Conservation (phyloP, 2,113 vertebrate species). For the Vulpes ferrilata region DNA sequence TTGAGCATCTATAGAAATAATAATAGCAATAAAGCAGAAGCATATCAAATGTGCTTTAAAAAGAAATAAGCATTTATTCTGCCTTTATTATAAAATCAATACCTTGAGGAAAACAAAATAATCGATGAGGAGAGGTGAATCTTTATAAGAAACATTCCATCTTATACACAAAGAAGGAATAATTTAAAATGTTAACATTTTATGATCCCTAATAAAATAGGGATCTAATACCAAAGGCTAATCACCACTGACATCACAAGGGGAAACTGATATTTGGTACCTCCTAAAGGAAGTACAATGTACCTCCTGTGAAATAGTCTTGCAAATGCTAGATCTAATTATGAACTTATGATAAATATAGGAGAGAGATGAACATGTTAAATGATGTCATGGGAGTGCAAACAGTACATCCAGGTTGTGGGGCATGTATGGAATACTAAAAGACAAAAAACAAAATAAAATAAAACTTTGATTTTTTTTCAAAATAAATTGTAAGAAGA, state of each 20-base stretch:
- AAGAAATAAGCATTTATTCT: background rate
- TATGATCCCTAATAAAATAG: background rate
- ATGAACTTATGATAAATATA: background rate
- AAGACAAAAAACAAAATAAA: background rate
- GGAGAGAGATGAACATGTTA: background rate
- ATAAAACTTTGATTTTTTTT: background rate
- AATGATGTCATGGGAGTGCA: background rate
- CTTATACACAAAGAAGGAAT: background rate
- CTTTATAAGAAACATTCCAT: background rate
- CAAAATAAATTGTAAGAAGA: background rate
- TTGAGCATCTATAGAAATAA: background rate
- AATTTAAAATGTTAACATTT: conserved; percentile 24
- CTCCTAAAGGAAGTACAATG: background rate
- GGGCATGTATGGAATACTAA: background rate
- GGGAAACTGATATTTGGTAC: background rate
- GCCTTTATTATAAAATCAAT: background rate
- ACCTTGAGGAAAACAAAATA: background rate
- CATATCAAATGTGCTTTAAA: background rate
- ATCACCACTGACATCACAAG: background rate
- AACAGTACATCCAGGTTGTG: background rate
- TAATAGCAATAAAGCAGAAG: background rate
- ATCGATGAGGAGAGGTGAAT: background rate
- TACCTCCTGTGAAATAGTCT: background rate
- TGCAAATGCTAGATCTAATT: background rate
- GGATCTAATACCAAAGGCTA: background rate